These are phyloP conservation scores for Oreohelix idahoensis DNA, from an alignment of 1,140 invertebrate genomes.

Conservation along the genomic window DNA sequence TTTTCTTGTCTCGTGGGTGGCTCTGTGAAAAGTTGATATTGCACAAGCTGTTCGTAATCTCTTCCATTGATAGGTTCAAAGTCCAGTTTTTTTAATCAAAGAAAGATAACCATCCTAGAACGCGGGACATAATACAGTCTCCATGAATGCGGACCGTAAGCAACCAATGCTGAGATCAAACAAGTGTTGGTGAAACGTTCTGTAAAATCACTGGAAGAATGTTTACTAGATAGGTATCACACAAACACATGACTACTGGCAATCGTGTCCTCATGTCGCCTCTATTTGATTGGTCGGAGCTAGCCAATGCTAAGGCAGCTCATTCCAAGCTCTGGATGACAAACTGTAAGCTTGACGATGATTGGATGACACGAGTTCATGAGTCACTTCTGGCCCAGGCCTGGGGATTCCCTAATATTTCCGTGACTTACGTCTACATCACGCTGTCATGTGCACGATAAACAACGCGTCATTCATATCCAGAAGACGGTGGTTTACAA, in stretches of 20 bases:
- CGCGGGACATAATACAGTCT: too few species aligned
- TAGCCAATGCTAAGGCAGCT: constrained; percentile 9
- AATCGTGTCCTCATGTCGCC: not conserved
- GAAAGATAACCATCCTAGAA: too few species aligned
- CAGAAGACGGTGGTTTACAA: too few species aligned
- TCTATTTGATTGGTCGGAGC: constrained; percentile 45
- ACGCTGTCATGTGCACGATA: not conserved
- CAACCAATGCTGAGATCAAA: too few species aligned
- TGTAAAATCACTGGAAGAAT: not conserved
- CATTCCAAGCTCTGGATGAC: constrained; percentile 48
- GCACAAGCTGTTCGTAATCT: constrained; percentile 10
- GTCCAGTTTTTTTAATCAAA: too few species aligned
- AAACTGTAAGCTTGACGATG: constrained; percentile 33
- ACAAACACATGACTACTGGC: constrained; percentile 30
- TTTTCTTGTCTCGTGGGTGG: constrained; percentile 1
- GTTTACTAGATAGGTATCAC: constrained; percentile 23
- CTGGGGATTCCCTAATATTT: constrained; percentile 47
- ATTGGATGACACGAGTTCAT: constrained; percentile 45
- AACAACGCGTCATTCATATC: not conserved
- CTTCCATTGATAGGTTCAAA: not conserved
- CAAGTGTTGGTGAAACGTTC: too few species aligned
- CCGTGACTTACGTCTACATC: not conserved
- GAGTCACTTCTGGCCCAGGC: constrained; percentile 1
- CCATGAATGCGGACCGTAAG: too few species aligned
- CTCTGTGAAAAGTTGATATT: not conserved